Base-by-base conservation (phyloP, 2,888 invertebrate genomes). In the Synanthedon andrenaeformis region DNA sequence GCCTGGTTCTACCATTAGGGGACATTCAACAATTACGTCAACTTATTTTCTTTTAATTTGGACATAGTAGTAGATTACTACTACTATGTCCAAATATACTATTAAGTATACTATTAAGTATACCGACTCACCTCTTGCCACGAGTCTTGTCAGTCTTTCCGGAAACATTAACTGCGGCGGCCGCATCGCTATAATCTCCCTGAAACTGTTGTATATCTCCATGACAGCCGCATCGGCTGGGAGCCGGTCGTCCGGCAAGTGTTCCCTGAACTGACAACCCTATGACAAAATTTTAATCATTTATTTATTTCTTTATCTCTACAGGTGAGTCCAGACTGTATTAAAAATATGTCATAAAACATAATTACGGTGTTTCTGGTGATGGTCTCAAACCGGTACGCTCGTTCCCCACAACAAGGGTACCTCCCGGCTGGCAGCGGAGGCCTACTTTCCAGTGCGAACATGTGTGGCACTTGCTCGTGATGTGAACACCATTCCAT, bases 371-470 rank as follows among this genome's bases (percentile, higher is more conserved):
- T 88, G 57, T 89, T 89, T 63, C 91, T 89, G 12, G 90, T 89
- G 57, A 94, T 69, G 23, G 92, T 89, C 76, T 95, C 93, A 79
- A 94, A 96, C 62, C 92, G 89, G 73, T 95, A 94, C 1, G 95
- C 93, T 60, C 93, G 90, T 79, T 94, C 94, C 28, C 95, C 95
- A 79, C 97, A 97, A 79, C 97, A 97, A 0, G 96, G 93, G 82
- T 93, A 94, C 53, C 92, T 86, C 52, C 95, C 95, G 12, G 94
- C 89, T 0, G 94, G 94, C 61, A 92, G 86, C 10, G 92, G 90
- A 1, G 90, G 84, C 57, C 91, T 89, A 1, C 91, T 91, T 54
- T 94, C 94, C 62, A 93, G 79, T 10, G 91, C 88, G 68, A 93
- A 92, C 82, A 92, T 94, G 70, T 94, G 94, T 4, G 95, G 90